Conservation (phyloP, 1,140 invertebrate genomes). For the Atta texana region DNA sequence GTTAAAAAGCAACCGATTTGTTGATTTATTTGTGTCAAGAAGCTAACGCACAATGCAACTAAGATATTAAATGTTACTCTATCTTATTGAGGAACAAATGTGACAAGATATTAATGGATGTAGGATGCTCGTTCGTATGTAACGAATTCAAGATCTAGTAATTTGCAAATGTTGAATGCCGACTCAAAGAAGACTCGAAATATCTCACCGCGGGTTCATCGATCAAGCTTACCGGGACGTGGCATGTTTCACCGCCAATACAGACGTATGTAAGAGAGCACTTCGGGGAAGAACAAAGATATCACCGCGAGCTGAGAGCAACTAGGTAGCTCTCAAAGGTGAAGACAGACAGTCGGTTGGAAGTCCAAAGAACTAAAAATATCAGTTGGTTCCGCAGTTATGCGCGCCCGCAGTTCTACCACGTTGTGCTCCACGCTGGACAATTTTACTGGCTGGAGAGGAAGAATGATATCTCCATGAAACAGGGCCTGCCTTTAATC, state of each 20-base stretch:
- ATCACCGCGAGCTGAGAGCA: slow-evolving; percentile 41
- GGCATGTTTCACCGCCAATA: slow-evolving; percentile 13
- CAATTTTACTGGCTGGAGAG: slow-evolving; percentile 70
- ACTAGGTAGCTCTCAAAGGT: slow-evolving; percentile 70
- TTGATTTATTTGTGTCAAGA: neutral
- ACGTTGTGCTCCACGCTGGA: slow-evolving; percentile 53
- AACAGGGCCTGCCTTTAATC: slow-evolving; percentile 47
- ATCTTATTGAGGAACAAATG: neutral
- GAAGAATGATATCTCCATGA: slow-evolving; percentile 35
- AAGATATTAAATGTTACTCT: neutral
- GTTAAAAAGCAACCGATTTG: neutral
- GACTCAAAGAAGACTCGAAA: neutral
- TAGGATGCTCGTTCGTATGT: neutral
- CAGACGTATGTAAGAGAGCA: neutral
- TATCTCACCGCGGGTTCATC: neutral
- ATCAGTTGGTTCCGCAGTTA: slow-evolving; percentile 64
- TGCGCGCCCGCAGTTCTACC: slow-evolving; percentile 14
- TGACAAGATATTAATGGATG: neutral
- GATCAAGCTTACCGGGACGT: slow-evolving; percentile 13
- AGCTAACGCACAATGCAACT: neutral
- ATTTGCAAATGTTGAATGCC: neutral
- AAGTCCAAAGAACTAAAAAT: slow-evolving; percentile 72
- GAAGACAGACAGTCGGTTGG: slow-evolving; percentile 70
- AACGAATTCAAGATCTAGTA: neutral
- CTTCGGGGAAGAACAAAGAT: slow-evolving; percentile 51